Evolutionary conservation across 2,113 vertebrate species (phyloP), one percentile per base, ranked within the genome.

Genomic region (Oncorhynchus masou): DNA sequence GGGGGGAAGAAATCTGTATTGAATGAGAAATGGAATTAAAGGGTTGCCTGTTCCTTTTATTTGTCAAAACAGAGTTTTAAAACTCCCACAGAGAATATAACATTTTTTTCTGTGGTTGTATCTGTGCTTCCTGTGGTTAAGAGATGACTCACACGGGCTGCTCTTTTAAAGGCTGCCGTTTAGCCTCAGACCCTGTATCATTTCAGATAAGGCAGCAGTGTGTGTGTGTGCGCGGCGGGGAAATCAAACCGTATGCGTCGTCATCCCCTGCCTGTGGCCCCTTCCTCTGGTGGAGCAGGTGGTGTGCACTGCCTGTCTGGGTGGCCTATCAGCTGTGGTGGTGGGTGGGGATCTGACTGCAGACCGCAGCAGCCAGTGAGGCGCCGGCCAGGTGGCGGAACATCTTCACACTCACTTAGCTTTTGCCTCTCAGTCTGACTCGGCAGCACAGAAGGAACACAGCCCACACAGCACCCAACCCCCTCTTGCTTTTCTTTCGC

Each of bases 161-260:
- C 74, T 84, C 62, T 82, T 81, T 83, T 64, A 76, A 76, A 85
- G 48, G 76, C 71, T 69, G 81, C 72, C 48, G 9, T 84, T 82
- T 15, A 78, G 27, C 20, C 57, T 76, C 27, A 13, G 7, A 16
- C n/a, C 20, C 31, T 6, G 9, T 31, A 60, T 22, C 16, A 22
- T 64, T 64, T 34, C 20, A 77, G 71, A 74, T 60, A 74, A 79
- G 31, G 22, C 16, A 5, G n/a, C 6, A 8, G 69, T 62, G 60
- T 16, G 49, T 79, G 19, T 76, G 19, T 22, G 57, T 22, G 57
- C 4, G 20, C n/a, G 59, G 6, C 16, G 16, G 54, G 54, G 54
- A 20, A 24, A 22, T 62, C n/a, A 9, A n/a, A 62, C 20, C 59
- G 7, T 22, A n/a, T 22, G 29, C 60, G 22, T 54, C 51, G 1